These are phyloP conservation scores for Macropus fuliginosus DNA, from an alignment of 2,797 vertebrate genomes.

Conservation along the genomic window DNA sequence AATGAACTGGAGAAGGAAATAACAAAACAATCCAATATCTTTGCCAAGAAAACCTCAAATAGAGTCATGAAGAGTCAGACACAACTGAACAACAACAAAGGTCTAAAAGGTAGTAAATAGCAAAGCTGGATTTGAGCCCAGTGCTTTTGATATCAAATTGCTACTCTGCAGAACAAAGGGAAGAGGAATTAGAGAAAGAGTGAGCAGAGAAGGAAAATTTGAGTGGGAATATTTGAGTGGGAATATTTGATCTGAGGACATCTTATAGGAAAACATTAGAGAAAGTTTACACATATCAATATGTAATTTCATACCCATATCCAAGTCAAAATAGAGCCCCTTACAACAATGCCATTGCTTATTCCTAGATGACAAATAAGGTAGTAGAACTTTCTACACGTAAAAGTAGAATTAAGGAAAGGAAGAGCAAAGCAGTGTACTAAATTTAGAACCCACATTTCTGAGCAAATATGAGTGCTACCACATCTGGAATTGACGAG, in stretches of 20 bases:
- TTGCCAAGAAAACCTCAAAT: neutral
- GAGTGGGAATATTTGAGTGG: neutral
- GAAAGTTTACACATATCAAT: conserved; percentile 16
- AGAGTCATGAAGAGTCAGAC: neutral
- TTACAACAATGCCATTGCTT: neutral
- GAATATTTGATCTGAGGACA: conserved; percentile 1
- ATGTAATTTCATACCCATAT: neutral
- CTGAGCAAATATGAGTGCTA: neutral
- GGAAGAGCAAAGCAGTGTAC: conserved; percentile 32
- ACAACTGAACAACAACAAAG: neutral
- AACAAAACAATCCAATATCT: neutral
- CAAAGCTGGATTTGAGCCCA: neutral
- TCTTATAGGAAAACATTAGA: conserved; percentile 41
- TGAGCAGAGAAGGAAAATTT: neutral
- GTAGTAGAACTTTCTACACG: neutral
- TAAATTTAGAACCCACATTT: conserved; percentile 37
- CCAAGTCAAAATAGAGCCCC: neutral
- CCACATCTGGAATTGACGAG: neutral
- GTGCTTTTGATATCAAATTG: neutral
- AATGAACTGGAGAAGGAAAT: neutral
- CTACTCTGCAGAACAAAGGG: conserved; percentile 29
- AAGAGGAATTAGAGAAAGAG: neutral
- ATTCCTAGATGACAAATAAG: conserved; percentile 4
- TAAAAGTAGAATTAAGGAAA: neutral
- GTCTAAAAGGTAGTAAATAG: neutral